Base-by-base conservation (phyloP, 53 echinoderm and acorn worm genomes). In the Mesocentrotus franciscanus region DNA sequence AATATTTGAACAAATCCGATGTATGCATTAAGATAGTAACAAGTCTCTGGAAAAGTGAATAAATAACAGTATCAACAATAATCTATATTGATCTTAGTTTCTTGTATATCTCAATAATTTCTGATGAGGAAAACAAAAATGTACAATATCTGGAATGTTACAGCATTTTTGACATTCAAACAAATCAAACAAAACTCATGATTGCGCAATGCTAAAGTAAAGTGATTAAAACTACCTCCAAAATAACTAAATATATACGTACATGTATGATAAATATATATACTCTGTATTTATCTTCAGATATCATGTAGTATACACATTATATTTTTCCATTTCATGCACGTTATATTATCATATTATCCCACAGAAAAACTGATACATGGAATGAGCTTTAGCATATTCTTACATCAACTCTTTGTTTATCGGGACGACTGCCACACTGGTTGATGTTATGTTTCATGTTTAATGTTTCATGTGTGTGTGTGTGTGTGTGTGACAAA, bases 121-220 rank as follows among this genome's bases (percentile, higher is more conserved):
- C 2, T 58, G 7, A 6, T 1, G 20, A 20, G 12, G 9, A 42
- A 42, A 33, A 20, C 30, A 29, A 27, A 49, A 87, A 58, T 58
- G 29, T 87, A 57, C 42, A 56, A 56, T 58, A 58, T 58, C 87
- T 84, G 87, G 87, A 87, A 87, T 87, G 87, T 87, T 58, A 75
- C 75, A 36, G 81, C 30, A 55, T 85, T 14, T 55, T 85, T 17
- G 49, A 42, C 49, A 84, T 84, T 39, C 84, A 84, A 20, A 49
- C 55, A 84, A 84, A 84, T 49, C 55, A 9, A 27, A 87, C 12
- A 9, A 58, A 87, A 87, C 29, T 42, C 20, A 81, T 81, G 81
- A 81, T 29, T 10, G 27, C 14, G 29, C 39, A 81, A 81, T 81
- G 33, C 42, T 9, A 81, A 36, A 81, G 81, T 36, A 81, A 81